Percentiles rank a stretch among this genome's conserved stretches.
Evolutionary conservation across 2,888 invertebrate species (phyloP).

Genomic region (Blomia tropicalis): DNA sequence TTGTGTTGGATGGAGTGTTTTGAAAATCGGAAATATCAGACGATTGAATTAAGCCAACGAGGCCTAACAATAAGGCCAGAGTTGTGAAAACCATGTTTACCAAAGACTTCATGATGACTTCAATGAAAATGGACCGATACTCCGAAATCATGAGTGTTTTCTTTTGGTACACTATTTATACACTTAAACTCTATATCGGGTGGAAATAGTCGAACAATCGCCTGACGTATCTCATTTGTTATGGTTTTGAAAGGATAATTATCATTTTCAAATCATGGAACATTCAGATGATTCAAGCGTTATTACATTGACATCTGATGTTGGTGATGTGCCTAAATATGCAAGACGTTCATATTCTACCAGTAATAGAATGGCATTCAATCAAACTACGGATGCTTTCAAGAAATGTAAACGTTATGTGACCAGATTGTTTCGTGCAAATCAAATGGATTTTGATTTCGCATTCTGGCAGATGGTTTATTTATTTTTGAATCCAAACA

Average conservation of each 20-base stretch:
- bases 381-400: slow-evolving; percentile 44
- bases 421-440: slow-evolving; percentile 64
- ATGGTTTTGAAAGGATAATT: background rate
- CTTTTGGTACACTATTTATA: too few relatives aligned
- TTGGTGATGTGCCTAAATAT: background rate
- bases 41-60: too few relatives aligned
- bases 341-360: background rate
- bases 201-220: too few relatives aligned
- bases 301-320: background rate
- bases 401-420: slow-evolving; percentile 46
- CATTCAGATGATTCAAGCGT: background rate
- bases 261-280: background rate
- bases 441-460: slow-evolving; percentile 99
- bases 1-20: background rate
- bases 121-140: too few relatives aligned
- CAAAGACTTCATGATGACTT: too few relatives aligned
- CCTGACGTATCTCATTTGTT: background rate
- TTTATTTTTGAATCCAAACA: slow-evolving; percentile 79
- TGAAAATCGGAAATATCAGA: background rate
- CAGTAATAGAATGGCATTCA: slow-evolving; percentile 35
- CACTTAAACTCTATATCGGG: too few relatives aligned
- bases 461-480: slow-evolving; percentile 99
- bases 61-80: too few relatives aligned
- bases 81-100: too few relatives aligned
- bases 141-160: too few relatives aligned